Evolutionary conservation across 2,797 vertebrate genomes (phyloP).

Genomic region (Sebastes iracundus): DNA sequence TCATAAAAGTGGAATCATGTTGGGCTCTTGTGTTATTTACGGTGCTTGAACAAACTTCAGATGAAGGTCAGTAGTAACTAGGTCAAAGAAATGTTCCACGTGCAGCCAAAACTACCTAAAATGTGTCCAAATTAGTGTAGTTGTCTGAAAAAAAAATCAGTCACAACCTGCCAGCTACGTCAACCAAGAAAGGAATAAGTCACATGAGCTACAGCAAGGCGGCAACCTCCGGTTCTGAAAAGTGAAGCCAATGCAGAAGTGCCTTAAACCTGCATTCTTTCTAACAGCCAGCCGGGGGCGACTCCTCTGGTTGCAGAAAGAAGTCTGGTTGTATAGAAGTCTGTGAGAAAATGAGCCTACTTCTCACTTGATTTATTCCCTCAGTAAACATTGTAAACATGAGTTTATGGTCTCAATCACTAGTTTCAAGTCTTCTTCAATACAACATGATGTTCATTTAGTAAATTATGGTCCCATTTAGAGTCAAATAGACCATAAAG

Average conservation of each 20-base stretch:
- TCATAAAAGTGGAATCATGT: background rate
- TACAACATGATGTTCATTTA: too few relatives aligned
- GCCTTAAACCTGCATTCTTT: background rate
- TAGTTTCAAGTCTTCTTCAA: too few relatives aligned
- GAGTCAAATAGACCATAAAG: too few relatives aligned
- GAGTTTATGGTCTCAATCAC: accelerated
- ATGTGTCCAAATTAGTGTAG: background rate
- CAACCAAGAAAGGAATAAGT: background rate
- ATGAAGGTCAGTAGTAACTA: background rate
- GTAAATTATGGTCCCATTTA: too few relatives aligned
- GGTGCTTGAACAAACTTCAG: background rate
- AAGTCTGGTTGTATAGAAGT: too few relatives aligned
- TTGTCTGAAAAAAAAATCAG: background rate
- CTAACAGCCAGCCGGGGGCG: background rate
- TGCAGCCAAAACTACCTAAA: background rate
- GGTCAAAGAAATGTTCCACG: background rate
- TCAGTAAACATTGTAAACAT: too few relatives aligned
- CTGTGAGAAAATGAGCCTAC: too few relatives aligned
- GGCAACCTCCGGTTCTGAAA: background rate
- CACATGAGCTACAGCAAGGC: background rate
- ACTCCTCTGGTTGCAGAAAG: background rate
- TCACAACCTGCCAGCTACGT: background rate
- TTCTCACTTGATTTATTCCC: background rate
- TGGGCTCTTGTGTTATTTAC: background rate
- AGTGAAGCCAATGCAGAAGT: background rate